Evolutionary conservation across 53 echinoderm and acorn worm genomes (phyloP).

Genomic region (Paracentrotus lividus): DNA sequence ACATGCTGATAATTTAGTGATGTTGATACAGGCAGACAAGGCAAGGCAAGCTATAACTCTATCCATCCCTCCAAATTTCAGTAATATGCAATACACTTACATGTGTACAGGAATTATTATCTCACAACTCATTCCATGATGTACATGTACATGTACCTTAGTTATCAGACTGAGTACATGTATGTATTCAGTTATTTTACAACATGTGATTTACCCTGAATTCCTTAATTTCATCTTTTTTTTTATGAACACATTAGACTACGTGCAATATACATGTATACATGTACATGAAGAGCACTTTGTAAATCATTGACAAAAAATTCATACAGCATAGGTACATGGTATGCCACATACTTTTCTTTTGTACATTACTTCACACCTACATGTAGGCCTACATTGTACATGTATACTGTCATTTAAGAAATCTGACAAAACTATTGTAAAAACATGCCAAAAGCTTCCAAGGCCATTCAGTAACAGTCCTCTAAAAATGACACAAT

Average conservation of each 20-base stretch:
- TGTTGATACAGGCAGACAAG: background rate
- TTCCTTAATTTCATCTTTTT: too few species aligned
- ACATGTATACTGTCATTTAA: too few species aligned
- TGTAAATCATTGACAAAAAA: background rate
- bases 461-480: background rate
- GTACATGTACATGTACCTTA: too few species aligned
- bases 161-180: too few species aligned
- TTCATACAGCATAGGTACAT: background rate
- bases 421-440: background rate
- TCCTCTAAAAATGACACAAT: too few species aligned
- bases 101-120: too few species aligned
- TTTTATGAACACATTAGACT: too few species aligned
- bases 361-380: background rate
- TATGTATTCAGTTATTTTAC: too few species aligned
- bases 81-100: background rate
- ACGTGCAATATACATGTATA: too few species aligned
- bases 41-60: background rate
- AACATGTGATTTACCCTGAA: too few species aligned
- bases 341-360: background rate
- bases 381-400: background rate
- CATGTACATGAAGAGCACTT: too few species aligned
- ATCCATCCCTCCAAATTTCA: background rate
- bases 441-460: background rate
- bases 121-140: too few species aligned
- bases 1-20: conserved; percentile 40